A percentile compares a stretch with the other conserved stretches of the same genome.
These are phyloP conservation scores for Trematocara unimaculatum DNA, from an alignment of 2,113 vertebrate species.

Conservation along the genomic window DNA sequence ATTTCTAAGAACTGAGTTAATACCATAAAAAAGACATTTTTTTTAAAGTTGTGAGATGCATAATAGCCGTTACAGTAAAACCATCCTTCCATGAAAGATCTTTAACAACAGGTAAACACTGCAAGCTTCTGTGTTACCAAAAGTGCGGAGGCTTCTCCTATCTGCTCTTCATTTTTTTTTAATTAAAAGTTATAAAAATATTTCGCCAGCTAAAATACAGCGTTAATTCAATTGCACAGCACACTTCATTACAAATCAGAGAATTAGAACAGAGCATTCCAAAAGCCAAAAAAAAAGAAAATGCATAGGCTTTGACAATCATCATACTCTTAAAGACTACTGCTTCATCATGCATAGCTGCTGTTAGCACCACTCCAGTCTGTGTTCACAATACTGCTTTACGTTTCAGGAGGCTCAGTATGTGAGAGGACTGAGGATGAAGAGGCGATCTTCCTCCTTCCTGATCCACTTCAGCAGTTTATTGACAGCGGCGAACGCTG, in stretches of 20 bases:
- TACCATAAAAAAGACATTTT: neutral
- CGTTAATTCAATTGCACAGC: neutral
- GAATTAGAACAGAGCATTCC: neutral
- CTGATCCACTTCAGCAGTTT: slow-evolving; percentile 98
- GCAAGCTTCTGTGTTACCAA: neutral
- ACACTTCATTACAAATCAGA: neutral
- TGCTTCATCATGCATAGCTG: neutral
- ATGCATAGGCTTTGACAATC: neutral
- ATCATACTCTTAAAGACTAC: neutral
- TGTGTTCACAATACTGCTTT: neutral
- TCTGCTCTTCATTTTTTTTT: neutral
- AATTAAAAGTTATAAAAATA: slow-evolving; percentile 29
- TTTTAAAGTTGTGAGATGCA: neutral
- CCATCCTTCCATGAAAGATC: neutral
- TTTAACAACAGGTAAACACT: neutral
- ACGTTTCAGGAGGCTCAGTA: slow-evolving; percentile 74
- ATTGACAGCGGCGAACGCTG: slow-evolving; percentile 81
- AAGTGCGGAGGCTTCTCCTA: neutral
- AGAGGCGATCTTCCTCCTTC: slow-evolving; percentile 95
- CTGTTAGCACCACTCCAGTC: neutral
- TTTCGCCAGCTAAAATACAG: slow-evolving; percentile 13
- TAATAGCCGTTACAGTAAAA: slow-evolving; percentile 4
- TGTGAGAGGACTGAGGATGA: slow-evolving; percentile 90
- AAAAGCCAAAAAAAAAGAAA: neutral
- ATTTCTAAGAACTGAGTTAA: neutral